These are phyloP conservation scores for Pogonophryne albipinna DNA, from an alignment of 2,797 vertebrate species.

Conservation along the genomic window DNA sequence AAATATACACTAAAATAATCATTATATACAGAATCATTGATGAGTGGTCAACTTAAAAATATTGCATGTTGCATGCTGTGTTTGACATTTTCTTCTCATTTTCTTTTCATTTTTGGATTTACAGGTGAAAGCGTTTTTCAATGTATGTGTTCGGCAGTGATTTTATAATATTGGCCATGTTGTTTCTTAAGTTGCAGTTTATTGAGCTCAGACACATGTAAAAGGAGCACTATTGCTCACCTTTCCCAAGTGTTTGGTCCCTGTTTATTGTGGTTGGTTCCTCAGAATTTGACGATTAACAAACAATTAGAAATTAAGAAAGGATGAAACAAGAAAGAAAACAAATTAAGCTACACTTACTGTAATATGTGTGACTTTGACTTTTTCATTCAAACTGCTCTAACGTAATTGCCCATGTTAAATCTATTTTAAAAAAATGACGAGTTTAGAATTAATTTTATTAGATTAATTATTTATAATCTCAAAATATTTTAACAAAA, in stretches of 20 bases:
- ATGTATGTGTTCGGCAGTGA: background rate
- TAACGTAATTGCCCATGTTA: background rate
- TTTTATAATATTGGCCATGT: background rate
- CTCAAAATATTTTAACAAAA: slow-evolving; percentile 38
- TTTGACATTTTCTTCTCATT: no score
- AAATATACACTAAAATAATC: background rate
- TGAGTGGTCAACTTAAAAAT: background rate
- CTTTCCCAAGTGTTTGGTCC: background rate
- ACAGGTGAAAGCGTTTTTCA: background rate
- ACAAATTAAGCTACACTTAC: background rate
- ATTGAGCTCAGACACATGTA: background rate
- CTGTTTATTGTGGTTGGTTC: background rate
- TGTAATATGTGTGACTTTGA: background rate
- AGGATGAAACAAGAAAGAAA: background rate
- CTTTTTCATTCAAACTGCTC: background rate
- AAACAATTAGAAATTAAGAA: background rate
- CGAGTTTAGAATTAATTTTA: slow-evolving; percentile 14
- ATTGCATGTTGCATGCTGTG: background rate
- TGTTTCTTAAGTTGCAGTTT: background rate
- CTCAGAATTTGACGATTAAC: background rate
- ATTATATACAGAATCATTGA: background rate
- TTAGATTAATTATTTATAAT: slow-evolving; percentile 28
- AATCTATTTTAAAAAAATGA: background rate
- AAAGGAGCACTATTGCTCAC: background rate
- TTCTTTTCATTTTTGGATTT: background rate